Base-by-base conservation (phyloP, 2,113 vertebrate genomes). In the Polypterus bichir region DNA sequence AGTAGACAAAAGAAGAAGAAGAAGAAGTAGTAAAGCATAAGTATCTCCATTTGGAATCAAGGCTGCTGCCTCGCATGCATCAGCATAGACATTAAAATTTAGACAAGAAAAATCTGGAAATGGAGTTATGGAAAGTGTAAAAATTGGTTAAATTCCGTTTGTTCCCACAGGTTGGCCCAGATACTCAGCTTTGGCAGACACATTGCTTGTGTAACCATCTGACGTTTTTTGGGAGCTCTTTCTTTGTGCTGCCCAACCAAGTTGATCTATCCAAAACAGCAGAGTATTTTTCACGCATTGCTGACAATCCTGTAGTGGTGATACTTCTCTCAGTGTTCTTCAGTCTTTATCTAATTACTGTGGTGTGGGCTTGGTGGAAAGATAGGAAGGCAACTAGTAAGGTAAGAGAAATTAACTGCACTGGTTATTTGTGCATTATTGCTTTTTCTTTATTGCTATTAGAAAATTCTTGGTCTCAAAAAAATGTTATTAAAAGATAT, bases 161-260 rank as follows among this genome's bases (percentile, higher is more conserved):
- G 60, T 65, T 56, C 46, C 66, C 62, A 52, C 68, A 94, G 90
- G 86, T 89, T 47, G 89, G 92, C 3, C 58, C 65, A 0, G 66
- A 68, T 56, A 86, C 78, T 66, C 74, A 68, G 1, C 54, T 78
- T 0, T 2, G 48, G 1, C 68, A 44, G 10, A 86, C 80, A 0
- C 88, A 91, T 7, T 92, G 92, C 67, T 74, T 89, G 65, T 93
- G 89, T 67, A 82, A 83, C 76, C 89, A 87, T 71, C 80, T 91
- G 54, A 88, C 85, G 4, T 80, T 82, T 58, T 89, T 89, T 3
- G 82, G 84, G 64, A 86, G 85, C 11, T 72, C 85, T 60, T 85
- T 89, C 72, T 80, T 91, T 44, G 76, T 87, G 52, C 80, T 87
- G 80, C 90, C 90, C 7, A 85, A 87, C 71, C 62, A 70, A 0